These are phyloP conservation scores for Desmophyllum pertusum DNA, from an alignment of 92 coral and sea anemone species.

Conservation along the genomic window DNA sequence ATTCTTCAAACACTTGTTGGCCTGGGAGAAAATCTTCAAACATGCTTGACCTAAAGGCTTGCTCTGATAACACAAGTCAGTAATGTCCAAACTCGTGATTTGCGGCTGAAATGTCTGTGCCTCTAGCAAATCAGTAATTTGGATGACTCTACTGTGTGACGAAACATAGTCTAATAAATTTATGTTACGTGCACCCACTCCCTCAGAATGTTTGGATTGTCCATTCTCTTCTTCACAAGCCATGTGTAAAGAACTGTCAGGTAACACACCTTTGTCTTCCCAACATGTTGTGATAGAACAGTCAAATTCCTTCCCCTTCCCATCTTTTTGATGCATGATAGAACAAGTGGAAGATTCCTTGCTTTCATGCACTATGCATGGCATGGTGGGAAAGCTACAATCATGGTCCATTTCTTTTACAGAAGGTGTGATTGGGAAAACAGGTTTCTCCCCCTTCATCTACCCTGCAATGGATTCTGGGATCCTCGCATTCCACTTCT, in stretches of 20 bases:
- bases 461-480: no score
- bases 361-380: background rate
- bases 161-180: background rate
- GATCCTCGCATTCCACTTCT: no score
- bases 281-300: background rate
- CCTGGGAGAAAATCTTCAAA: conserved; percentile 63
- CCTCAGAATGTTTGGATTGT: background rate
- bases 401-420: background rate
- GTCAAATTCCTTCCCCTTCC: background rate
- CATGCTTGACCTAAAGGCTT: conserved; percentile 71
- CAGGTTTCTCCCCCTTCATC: no score
- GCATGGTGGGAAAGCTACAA: background rate
- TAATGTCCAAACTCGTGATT: conserved; percentile 67
- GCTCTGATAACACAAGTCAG: conserved; percentile 68
- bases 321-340: background rate
- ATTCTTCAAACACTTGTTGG: conserved; percentile 56
- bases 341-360: background rate
- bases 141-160: background rate
- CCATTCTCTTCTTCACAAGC: background rate
- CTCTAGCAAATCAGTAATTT: background rate
- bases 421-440: no score
- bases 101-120: conserved; percentile 52
- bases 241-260: no score
- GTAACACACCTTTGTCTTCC: background rate
- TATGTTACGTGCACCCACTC: background rate